Evolutionary conservation across 2,888 invertebrate species (phyloP), one percentile per base, ranked within the genome.

Genomic region (Luperina testacea): DNA sequence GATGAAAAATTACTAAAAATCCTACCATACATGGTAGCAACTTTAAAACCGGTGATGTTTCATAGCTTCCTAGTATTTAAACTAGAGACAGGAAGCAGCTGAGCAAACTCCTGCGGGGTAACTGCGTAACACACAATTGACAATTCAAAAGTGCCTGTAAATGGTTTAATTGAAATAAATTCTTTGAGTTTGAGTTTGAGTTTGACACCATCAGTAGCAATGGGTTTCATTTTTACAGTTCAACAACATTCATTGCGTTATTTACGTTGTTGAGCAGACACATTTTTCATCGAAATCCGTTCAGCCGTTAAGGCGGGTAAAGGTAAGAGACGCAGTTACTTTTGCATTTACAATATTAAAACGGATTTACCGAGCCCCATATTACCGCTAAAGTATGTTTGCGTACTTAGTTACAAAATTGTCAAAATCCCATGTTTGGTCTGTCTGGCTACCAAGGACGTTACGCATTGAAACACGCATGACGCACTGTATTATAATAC

Each of bases 401-500:
- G 32, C 51, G 38, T 11, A 20, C 8, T 48, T 69, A 51, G 70
- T 63, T 24, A 61, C 51, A 38, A 48, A 51, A 59, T 0, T 48
- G n/a, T 48, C 53, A 63, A 51, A 81, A 73, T 1, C 1, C 68
- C 68, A 73, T 64, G n/a, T 84, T 68, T 75, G 72, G 48, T 42
- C 61, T 72, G 75, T 76, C 84, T 84, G 15, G 71, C 32, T 11
- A 4, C 17, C 67, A 81, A 81, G 84, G 81, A 15, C 73, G 27
- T 38, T 59, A 75, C 72, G 77, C 69, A 71, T 64, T 68, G 42
- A 38, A 61, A 79, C 75, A 80, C 78, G 70, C 75, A 59, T 80
- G 61, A 78, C 78, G 67, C 70, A 83, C 67, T 53, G 8, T 59
- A 59, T 59, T 57, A n/a, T 63, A 57, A 27, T 53, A 42, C 80